phyloP scores from a whole-genome alignment of 2,113 vertebrate species.

The Osmerus eperlanus region DNA sequence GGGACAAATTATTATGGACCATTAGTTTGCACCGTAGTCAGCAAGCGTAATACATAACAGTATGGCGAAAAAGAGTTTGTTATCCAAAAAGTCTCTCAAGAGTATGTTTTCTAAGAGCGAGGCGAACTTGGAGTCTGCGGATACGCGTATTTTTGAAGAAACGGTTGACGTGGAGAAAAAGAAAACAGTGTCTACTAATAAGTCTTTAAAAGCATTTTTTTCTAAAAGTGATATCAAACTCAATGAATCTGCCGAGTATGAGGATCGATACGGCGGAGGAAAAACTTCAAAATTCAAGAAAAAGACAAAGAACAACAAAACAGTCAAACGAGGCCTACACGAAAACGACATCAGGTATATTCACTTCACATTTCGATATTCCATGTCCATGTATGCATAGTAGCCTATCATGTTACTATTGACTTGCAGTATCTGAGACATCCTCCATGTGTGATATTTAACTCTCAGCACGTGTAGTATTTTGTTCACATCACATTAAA shows the following conservation, averaged over 20 bases:
- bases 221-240: slow-evolving; percentile 57
- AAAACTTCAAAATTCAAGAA: slow-evolving; percentile 50
- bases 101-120: not conserved
- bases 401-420: not conserved
- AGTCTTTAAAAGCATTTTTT: slow-evolving; percentile 55
- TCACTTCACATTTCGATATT: not conserved
- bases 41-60: too few relatives aligned
- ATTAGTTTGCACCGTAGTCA: too few relatives aligned
- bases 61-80: slow-evolving; percentile 8
- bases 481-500: too few relatives aligned
- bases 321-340: not conserved
- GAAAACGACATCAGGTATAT: slow-evolving; percentile 47
- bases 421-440: not conserved
- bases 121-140: not conserved
- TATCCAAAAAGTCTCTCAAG: not conserved
- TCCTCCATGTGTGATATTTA: too few relatives aligned
- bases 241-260: slow-evolving; percentile 28
- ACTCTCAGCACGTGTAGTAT: too few relatives aligned
- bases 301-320: slow-evolving; percentile 37
- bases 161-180: slow-evolving; percentile 57
- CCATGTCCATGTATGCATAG: not conserved
- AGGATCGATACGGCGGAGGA: slow-evolving; percentile 7
- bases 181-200: slow-evolving; percentile 29
- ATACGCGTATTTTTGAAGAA: not conserved
- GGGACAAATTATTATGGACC: too few relatives aligned